Conservation (phyloP, 2,797 vertebrate species). For the Sardinella longiceps region DNA sequence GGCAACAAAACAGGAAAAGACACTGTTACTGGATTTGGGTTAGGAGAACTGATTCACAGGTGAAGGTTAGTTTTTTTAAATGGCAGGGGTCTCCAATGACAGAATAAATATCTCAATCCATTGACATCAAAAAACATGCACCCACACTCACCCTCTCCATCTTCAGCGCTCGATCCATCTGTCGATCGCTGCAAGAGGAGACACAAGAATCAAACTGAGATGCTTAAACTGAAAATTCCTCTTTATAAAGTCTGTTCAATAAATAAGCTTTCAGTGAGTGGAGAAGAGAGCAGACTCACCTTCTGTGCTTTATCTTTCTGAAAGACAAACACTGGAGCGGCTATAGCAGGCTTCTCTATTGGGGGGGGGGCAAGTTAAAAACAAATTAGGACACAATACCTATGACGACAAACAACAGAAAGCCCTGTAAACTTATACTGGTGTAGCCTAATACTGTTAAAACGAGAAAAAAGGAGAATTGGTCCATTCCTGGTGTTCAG, state of each 20-base stretch:
- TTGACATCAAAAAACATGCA: conserved; percentile 25
- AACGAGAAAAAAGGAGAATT: no score
- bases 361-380: conserved; percentile 60
- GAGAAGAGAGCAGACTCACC: conserved; percentile 74
- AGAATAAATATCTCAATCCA: no score
- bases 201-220: background rate
- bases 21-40: no score
- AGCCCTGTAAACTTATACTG: no score
- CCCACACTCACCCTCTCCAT: conserved; percentile 86
- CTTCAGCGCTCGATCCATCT: conserved; percentile 94
- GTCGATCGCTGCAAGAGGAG: conserved; percentile 85
- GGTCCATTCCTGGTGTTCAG: no score
- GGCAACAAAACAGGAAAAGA: no score
- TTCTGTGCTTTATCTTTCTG: conserved; percentile 99
- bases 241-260: background rate
- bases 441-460: no score
- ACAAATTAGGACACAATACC: conserved; percentile 43
- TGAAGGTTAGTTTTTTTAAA: background rate
- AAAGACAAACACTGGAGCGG: conserved; percentile 98
- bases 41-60: background rate
- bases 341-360: conserved; percentile 98
- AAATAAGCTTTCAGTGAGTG: background rate
- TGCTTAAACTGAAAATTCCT: background rate
- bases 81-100: no score
- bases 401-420: background rate